These are phyloP conservation scores for Clytia hemisphaerica DNA, from an alignment of 30 jellyfish, hydroid and myxozoan species.

Conservation along the genomic window DNA sequence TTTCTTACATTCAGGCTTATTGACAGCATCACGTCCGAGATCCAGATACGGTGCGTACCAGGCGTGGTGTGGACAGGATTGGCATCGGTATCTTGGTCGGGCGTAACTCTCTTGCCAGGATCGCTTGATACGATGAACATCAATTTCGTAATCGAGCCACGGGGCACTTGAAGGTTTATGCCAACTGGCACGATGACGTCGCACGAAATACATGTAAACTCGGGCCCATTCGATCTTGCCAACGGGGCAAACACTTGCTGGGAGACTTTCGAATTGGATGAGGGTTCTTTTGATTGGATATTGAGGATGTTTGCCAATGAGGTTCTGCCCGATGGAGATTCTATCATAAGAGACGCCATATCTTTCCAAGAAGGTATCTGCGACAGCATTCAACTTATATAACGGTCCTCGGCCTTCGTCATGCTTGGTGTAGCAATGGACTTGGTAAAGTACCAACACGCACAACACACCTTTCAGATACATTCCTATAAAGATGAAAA, in stretches of 20 bases:
- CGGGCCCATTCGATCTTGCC: slow-evolving; percentile 8
- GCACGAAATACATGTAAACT: neutral
- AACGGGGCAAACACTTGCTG: neutral
- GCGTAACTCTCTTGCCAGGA: slow-evolving; percentile 3
- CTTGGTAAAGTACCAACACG: neutral
- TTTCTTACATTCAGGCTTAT: neutral
- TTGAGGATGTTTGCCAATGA: slow-evolving; percentile 1
- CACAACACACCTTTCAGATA: neutral
- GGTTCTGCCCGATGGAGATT: neutral
- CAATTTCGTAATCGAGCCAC: neutral
- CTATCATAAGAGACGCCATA: neutral
- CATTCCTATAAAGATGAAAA: neutral
- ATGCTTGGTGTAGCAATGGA: neutral
- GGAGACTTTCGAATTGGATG: neutral
- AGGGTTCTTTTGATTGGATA: neutral
- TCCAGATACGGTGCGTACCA: slow-evolving; percentile 1
- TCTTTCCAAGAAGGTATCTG: slow-evolving; percentile 6
- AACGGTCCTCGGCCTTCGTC: neutral
- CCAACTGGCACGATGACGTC: slow-evolving; percentile 9
- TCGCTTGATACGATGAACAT: neutral
- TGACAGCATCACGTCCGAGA: slow-evolving; percentile 15
- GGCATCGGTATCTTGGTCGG: neutral
- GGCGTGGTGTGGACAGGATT: no score
- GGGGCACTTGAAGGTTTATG: neutral
- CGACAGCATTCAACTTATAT: neutral